Conservation (phyloP, 2,797 vertebrate species). For the Nasua narica region DNA sequence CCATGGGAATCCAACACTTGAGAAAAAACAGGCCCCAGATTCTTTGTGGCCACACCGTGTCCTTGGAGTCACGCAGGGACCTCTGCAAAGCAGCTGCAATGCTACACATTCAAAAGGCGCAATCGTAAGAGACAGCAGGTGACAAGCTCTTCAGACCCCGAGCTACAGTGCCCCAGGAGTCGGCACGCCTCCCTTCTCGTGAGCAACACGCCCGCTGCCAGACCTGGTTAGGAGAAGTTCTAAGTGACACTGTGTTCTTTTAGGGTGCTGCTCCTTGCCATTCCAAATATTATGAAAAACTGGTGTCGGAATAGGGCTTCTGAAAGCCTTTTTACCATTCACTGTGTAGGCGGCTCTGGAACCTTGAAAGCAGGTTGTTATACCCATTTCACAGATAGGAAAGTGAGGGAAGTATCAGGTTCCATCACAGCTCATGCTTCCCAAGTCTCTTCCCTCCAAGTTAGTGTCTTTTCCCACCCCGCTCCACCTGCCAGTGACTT, state of each 20-base stretch:
- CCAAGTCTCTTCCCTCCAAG: not conserved
- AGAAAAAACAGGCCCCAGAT: not conserved
- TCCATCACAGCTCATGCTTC: not conserved
- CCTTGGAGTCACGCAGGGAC: not conserved
- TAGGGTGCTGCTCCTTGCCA: not conserved
- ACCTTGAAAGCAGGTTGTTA: not conserved
- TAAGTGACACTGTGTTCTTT: not conserved
- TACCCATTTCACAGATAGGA: not conserved
- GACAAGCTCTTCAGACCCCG: not conserved
- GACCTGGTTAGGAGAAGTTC: not conserved
- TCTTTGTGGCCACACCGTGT: not conserved
- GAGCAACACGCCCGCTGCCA: not conserved
- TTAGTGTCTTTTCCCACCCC: not conserved
- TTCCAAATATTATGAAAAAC: not conserved
- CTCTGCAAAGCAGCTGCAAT: not conserved
- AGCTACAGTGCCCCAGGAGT: not conserved
- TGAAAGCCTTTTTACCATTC: not conserved
- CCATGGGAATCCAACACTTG: not conserved
- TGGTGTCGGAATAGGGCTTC: not conserved
- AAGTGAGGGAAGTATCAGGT: not conserved
- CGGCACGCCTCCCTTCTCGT: not conserved
- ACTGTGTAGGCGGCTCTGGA: not conserved
- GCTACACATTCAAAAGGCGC: not conserved
- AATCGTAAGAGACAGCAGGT: not conserved
- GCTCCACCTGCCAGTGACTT: not conserved